Percentiles rank a stretch among this genome's conserved stretches.
Conservation (phyloP, 2,797 vertebrate species). For the Euphonia xanthogaster region DNA sequence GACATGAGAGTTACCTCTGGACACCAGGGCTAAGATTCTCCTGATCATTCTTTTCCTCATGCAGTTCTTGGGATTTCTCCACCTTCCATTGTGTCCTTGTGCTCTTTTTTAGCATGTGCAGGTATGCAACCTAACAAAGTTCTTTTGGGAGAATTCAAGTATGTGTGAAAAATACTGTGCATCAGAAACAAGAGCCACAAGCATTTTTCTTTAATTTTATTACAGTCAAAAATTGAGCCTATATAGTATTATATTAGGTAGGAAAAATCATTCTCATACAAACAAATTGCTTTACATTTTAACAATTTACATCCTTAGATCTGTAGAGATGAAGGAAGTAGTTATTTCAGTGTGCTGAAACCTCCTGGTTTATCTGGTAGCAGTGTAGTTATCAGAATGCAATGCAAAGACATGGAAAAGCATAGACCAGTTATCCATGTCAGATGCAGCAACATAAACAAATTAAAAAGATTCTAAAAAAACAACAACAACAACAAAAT, state of each 20-base stretch:
- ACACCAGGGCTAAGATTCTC: not conserved
- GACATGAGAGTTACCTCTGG: not conserved
- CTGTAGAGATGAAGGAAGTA: not conserved
- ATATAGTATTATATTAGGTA: not conserved
- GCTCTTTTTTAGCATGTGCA: not conserved
- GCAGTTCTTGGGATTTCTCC: rapidly evolving
- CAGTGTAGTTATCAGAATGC: not conserved
- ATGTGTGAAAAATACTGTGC: not conserved
- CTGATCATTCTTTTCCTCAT: not conserved
- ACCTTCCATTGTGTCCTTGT: not conserved
- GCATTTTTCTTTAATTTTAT: not conserved
- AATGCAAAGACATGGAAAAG: not conserved
- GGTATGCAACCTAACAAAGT: not conserved
- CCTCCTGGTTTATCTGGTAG: not conserved
- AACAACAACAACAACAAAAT: not conserved
- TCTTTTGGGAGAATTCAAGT: not conserved
- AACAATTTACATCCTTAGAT: not conserved
- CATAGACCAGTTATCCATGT: not conserved
- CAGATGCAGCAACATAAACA: not conserved
- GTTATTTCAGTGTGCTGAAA: not conserved
- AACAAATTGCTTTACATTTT: not conserved
- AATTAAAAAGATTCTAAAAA: not conserved
- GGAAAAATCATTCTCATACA: not conserved
- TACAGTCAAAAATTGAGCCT: not conserved
- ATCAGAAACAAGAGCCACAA: not conserved